Percentiles rank a stretch among this genome's conserved stretches.
These are phyloP conservation scores for Paratrypauchen microcephalus DNA, from an alignment of 2,797 vertebrate species.

Conservation along the genomic window DNA sequence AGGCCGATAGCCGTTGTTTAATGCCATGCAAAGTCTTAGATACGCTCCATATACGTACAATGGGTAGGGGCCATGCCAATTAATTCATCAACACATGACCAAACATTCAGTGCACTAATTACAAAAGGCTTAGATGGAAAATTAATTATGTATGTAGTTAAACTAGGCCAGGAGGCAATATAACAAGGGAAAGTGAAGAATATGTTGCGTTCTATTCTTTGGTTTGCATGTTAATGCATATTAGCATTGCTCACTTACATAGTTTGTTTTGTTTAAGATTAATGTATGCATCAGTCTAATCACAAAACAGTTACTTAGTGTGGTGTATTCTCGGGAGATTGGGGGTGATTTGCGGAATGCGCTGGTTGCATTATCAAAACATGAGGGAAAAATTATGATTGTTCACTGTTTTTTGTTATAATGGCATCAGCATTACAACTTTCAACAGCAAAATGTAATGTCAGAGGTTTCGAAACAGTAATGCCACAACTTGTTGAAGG, in stretches of 20 bases:
- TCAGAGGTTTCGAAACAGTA: too few relatives aligned
- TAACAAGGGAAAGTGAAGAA: conserved; percentile 1
- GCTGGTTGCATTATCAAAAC: background rate
- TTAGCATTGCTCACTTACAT: background rate
- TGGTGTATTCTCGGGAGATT: background rate
- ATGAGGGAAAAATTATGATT: background rate
- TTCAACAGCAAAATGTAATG: too few relatives aligned
- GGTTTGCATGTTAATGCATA: background rate
- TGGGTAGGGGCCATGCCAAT: background rate
- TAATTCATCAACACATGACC: conserved; percentile 22
- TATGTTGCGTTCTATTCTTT: background rate
- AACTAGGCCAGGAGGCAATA: conserved; percentile 10
- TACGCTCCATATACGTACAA: conserved; percentile 9
- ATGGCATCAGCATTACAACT: too few relatives aligned
- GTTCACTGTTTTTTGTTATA: too few relatives aligned
- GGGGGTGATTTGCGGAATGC: background rate
- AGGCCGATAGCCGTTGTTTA: conserved; percentile 15
- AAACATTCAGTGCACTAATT: conserved; percentile 18
- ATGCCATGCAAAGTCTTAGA: conserved; percentile 20
- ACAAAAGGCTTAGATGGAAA: conserved; percentile 14
- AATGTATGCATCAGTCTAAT: background rate
- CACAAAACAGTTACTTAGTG: background rate
- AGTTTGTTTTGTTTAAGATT: background rate
- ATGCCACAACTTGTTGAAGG: too few relatives aligned
- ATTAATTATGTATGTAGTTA: conserved; percentile 18